phyloP scores from a whole-genome alignment of 2,888 invertebrate species.

The Buathra laborator region DNA sequence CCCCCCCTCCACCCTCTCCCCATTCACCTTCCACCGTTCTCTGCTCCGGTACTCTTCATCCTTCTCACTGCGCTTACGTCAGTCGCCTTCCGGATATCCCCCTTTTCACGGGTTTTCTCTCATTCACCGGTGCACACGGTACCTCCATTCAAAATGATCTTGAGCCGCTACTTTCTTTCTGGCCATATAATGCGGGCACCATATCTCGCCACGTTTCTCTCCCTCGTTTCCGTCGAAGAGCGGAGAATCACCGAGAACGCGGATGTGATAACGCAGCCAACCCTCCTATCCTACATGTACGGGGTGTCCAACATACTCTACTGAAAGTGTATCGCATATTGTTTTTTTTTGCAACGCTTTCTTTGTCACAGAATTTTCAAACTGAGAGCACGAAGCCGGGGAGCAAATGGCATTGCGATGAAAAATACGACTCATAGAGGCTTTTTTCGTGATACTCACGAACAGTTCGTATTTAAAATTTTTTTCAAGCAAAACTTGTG shows the following conservation, averaged over 20 bases:
- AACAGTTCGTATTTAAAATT: background rate
- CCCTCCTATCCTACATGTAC: background rate
- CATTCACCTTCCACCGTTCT: background rate
- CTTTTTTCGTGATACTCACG: background rate
- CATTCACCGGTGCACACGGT: slow-evolving; percentile 48
- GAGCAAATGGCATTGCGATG: background rate
- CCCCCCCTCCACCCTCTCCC: background rate
- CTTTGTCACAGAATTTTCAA: background rate
- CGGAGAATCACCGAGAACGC: background rate
- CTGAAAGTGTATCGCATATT: background rate
- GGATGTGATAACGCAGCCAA: background rate
- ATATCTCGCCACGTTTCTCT: slow-evolving; percentile 1
- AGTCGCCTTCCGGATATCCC: background rate
- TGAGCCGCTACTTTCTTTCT: slow-evolving; percentile 38
- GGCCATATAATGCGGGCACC: slow-evolving; percentile 34
- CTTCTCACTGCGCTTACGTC: slow-evolving; percentile 10
- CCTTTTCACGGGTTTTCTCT: slow-evolving; percentile 9
- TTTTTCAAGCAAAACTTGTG: too few species aligned
- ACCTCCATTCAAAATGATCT: slow-evolving; percentile 60
- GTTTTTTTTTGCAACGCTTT: background rate
- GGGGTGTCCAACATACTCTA: background rate
- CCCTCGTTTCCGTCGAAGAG: background rate
- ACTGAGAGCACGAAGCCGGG: background rate
- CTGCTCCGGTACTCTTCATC: background rate
- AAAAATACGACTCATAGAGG: too few species aligned